These are phyloP conservation scores for Ypsolopha sequella DNA, from an alignment of 2,888 invertebrate species.

Conservation along the genomic window DNA sequence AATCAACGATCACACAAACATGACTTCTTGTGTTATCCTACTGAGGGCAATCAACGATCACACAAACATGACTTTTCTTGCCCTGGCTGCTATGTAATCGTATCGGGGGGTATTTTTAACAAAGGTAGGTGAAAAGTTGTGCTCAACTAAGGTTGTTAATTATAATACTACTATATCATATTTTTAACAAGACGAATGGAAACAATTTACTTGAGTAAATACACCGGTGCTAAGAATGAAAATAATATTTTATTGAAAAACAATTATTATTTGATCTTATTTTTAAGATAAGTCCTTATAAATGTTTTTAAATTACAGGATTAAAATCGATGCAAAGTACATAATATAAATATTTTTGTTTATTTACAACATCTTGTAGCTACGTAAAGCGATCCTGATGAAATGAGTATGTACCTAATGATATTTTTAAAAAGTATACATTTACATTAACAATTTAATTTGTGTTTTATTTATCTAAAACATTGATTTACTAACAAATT, in stretches of 20 bases:
- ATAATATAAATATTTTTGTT: neutral
- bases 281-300: conserved; percentile 1
- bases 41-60: neutral
- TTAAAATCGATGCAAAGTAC: neutral
- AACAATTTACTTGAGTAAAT: conserved; percentile 3
- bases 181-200: conserved; percentile 5
- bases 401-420: conserved; percentile 5
- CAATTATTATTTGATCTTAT: too few species aligned
- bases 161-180: conserved; percentile 9
- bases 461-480: conserved; percentile 12
- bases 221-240: conserved; percentile 36
- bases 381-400: neutral
- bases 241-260: conserved; percentile 28
- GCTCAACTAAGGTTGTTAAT: conserved; percentile 40
- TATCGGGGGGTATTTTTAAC: conserved; percentile 26
- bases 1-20: neutral
- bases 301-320: neutral
- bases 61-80: conserved; percentile 24
- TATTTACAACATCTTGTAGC: neutral
- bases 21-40: too few species aligned
- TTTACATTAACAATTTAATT: conserved; percentile 37
- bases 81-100: conserved; percentile 55
- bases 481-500: too few species aligned
- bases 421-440: conserved; percentile 44
- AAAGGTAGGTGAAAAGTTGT: conserved; percentile 31